Evolutionary conservation across 2,797 vertebrate species (phyloP), one percentile per base, ranked within the genome.

Genomic region (Clarias fuscus): DNA sequence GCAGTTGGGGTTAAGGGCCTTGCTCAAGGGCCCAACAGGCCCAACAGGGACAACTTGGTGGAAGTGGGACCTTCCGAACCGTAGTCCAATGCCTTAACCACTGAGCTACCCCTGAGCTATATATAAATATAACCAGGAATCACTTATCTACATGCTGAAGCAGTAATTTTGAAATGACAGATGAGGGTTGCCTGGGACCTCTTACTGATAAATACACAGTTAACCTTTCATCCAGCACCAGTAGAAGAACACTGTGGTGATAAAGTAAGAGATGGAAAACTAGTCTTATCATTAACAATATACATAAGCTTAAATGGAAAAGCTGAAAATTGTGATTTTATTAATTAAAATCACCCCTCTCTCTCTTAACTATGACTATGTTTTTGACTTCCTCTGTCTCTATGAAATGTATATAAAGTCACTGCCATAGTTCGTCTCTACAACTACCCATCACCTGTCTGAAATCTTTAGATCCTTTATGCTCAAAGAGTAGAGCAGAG

Each of bases 381-480:
- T 33, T 33, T 33, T 33, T 33, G 33, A 33, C 33, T 33, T 33
- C 33, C 33, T 33, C 33, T 33, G 33, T 33, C 33, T 33, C 2
- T 33, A 33, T 33, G n/a, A 75, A 43, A 53, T 78, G 58, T 77
- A 40, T 84, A 86, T 79, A 81, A 27, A 24, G 0, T 84, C 1
- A 73, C 90, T 88, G 33, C 10, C 58, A 13, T 30, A 88, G 43
- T 85, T 56, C 7, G 1, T 33, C 33, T 77, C 53, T 20, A 53
- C 68, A 62, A 30, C 37, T 67, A 84, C 58, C 30, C 18, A 90
- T 93, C 91, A 90, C 90, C 91, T 86, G 85, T 88, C 68, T 91
- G 91, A 92, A 92, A 86, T 84, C 90, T 83, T 82, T 88, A 90
- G 91, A 92, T 92, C 88, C 86, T 85, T 90, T 86, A 76, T 53